Evolutionary conservation across 37 sponge, comb jelly and placozoan genomes (phyloP).

Genomic region (Tethya wilhelma): DNA sequence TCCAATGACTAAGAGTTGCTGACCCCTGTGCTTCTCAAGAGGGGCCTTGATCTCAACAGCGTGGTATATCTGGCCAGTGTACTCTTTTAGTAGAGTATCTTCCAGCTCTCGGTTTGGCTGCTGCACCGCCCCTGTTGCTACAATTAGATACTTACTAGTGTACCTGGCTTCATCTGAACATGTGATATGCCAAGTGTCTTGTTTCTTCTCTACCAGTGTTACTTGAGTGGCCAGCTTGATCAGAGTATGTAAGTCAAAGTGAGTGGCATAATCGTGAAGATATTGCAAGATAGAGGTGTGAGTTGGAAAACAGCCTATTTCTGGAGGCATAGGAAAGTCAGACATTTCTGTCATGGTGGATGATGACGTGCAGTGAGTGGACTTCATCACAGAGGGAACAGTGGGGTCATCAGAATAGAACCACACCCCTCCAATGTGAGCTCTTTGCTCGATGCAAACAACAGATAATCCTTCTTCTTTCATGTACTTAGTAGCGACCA

Average conservation of each 20-base stretch:
- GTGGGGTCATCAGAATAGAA: slow-evolving; percentile 74
- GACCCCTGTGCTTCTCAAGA: slow-evolving; percentile 30
- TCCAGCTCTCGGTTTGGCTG: slow-evolving; percentile 55
- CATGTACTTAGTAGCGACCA: slow-evolving; percentile 79
- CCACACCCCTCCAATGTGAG: slow-evolving; percentile 90
- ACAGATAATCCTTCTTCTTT: slow-evolving; percentile 84
- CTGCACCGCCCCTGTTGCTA: slow-evolving; percentile 56
- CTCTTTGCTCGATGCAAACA: slow-evolving; percentile 79
- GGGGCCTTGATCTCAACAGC: slow-evolving; percentile 63
- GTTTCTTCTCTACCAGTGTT: slow-evolving; percentile 41
- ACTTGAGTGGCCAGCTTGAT: slow-evolving; percentile 58
- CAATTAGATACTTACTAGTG: slow-evolving; percentile 57
- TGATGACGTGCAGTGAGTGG: slow-evolving; percentile 63
- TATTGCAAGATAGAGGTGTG: slow-evolving; percentile 72
- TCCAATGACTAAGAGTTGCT: slow-evolving; percentile 81
- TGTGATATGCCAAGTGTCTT: slow-evolving; percentile 34
- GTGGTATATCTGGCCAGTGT: slow-evolving; percentile 67
- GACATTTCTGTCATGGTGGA: slow-evolving; percentile 81
- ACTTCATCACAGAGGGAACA: slow-evolving; percentile 76
- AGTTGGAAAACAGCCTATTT: slow-evolving; percentile 73
- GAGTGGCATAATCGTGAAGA: slow-evolving; percentile 63
- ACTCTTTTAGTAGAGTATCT: slow-evolving; percentile 32
- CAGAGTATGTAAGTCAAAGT: slow-evolving; percentile 40
- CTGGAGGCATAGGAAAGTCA: slow-evolving; percentile 91
- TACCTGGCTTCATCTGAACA: slow-evolving; percentile 24